phyloP scores from a whole-genome alignment of 2,797 vertebrate genomes.

The Tokudaia muenninki region DNA sequence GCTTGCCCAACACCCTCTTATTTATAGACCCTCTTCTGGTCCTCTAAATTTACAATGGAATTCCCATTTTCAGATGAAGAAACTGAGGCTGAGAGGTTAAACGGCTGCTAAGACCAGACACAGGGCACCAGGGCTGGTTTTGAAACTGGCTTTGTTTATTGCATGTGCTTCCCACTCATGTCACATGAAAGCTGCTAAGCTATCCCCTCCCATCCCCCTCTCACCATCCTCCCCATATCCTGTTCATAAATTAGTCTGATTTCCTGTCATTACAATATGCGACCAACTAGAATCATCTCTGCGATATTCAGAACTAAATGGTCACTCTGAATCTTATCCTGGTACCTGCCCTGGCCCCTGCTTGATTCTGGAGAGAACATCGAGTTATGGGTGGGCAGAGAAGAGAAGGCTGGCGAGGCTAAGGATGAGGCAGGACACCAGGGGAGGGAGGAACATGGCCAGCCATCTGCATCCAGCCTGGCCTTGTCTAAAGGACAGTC shows the following conservation, averaged over 20 bases:
- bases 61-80: neutral
- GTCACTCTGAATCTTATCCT: no score
- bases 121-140: neutral
- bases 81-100: neutral
- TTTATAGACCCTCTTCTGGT: neutral
- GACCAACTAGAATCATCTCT: neutral
- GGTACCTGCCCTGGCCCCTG: neutral
- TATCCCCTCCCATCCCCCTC: no score
- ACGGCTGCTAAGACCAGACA: neutral
- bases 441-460: neutral
- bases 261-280: neutral
- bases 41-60: no score
- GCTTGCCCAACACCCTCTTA: neutral
- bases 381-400: neutral
- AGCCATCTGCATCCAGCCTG: neutral
- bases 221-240: accelerated
- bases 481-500: no score
- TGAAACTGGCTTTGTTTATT: neutral
- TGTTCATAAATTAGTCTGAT: no score
- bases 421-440: no score
- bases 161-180: neutral
- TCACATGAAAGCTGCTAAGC: neutral
- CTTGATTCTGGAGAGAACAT: neutral
- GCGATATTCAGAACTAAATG: neutral
- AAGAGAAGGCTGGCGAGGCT: neutral